phyloP scores from a whole-genome alignment of 2,113 vertebrate genomes.

The Otolemur garnettii region DNA sequence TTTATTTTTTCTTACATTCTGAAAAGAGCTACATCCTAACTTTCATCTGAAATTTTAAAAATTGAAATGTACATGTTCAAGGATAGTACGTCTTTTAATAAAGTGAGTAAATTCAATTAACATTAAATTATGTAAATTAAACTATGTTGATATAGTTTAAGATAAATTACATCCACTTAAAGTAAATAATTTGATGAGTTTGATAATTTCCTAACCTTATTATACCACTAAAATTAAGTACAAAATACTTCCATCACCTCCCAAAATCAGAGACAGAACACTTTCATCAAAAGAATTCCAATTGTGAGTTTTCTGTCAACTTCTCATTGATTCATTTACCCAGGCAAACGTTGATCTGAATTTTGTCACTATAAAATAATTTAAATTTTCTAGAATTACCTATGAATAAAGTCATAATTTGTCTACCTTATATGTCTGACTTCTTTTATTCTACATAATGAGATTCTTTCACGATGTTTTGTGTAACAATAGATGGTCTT shows the following conservation, averaged over 20 bases:
- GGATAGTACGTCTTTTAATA: not conserved
- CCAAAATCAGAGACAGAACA: not conserved
- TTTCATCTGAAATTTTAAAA: not conserved
- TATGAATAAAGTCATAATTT: not conserved
- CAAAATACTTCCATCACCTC: too few relatives aligned
- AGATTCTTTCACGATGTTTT: not conserved
- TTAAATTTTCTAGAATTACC: not conserved
- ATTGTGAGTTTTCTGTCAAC: not conserved
- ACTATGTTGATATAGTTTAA: not conserved
- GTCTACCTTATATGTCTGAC: not conserved
- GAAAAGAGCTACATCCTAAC: not conserved
- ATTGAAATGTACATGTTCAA: not conserved
- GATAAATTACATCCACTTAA: not conserved
- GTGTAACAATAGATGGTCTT: not conserved
- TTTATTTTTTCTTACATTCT: not conserved
- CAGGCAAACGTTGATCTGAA: not conserved
- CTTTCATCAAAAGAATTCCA: too few relatives aligned
- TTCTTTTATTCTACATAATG: not conserved
- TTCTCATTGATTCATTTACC: not conserved
- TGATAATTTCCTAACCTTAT: not conserved
- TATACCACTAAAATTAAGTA: not conserved
- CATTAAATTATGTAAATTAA: not conserved
- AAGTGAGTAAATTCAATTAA: not conserved
- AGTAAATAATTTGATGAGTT: not conserved
- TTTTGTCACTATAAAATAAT: not conserved